A percentile compares a stretch with the other conserved stretches of the same genome.
Evolutionary conservation across 1,140 invertebrate genomes (phyloP).

Genomic region (Anagrus nilaparvatae): DNA sequence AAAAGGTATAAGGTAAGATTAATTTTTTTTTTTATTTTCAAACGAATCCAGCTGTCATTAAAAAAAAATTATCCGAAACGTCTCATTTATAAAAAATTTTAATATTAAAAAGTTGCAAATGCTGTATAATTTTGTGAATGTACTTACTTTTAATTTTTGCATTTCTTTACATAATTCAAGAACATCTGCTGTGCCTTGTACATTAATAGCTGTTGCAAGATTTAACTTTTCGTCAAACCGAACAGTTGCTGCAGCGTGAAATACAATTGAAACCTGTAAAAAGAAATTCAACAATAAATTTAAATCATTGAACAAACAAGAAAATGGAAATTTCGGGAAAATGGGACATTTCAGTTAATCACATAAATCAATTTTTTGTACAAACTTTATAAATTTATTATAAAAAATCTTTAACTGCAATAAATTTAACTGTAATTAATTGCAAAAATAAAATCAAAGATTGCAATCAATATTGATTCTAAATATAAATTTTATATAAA

Average conservation of each 20-base stretch:
- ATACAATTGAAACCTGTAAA: conserved; percentile 44
- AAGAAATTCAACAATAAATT: conserved; percentile 2
- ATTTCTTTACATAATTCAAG: conserved; percentile 41
- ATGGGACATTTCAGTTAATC: no score
- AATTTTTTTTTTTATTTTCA: not conserved
- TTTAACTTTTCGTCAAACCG: conserved; percentile 55
- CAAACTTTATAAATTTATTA: not conserved
- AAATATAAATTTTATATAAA: no score
- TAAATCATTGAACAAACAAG: not conserved
- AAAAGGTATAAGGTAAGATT: conserved; percentile 1
- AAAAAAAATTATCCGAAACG: not conserved
- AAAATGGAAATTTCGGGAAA: no score
- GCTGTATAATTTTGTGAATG: no score
- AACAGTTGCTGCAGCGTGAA: conserved; percentile 57
- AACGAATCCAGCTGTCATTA: not conserved
- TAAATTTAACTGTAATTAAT: no score
- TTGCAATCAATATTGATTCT: no score
- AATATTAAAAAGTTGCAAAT: no score
- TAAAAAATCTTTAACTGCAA: no score
- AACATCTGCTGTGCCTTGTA: conserved; percentile 49
- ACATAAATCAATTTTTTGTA: no score
- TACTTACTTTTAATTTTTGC: conserved; percentile 38
- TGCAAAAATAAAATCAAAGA: not conserved
- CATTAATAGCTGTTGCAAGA: conserved; percentile 54
- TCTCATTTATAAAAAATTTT: conserved; percentile 6